Evolutionary conservation across 2,888 invertebrate genomes (phyloP).

Genomic region (Ischnus inquisitorius): DNA sequence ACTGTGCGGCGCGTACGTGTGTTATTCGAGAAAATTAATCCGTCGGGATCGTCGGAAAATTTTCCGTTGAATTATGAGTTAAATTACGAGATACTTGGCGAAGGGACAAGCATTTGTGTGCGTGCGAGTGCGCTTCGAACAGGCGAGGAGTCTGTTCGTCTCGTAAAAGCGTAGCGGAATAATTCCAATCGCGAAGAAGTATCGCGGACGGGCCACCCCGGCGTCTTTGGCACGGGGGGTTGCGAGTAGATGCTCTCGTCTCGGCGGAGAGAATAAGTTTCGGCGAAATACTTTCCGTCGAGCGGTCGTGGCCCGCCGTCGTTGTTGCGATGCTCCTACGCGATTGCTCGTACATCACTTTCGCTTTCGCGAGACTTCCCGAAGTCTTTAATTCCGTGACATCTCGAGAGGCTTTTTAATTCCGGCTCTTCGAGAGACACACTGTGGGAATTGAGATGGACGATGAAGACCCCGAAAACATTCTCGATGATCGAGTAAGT

Average conservation of each 20-base stretch:
- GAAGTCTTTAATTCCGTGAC: constrained; percentile 58
- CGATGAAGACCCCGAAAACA: constrained; percentile 21
- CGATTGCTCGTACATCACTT: constrained; percentile 61
- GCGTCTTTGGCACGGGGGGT: constrained; percentile 17
- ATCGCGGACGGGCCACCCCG: neutral
- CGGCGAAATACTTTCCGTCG: constrained; percentile 48
- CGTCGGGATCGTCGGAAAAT: constrained; percentile 63
- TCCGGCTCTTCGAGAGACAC: constrained; percentile 29
- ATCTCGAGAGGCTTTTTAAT: constrained; percentile 34
- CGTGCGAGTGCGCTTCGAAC: neutral
- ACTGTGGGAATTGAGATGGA: constrained; percentile 35
- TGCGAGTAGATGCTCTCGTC: neutral
- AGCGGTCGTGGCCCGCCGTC: constrained; percentile 4
- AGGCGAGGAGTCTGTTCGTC: constrained; percentile 12
- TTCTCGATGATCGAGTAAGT: neutral
- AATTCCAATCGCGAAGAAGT: constrained; percentile 58
- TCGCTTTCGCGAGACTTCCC: constrained; percentile 23
- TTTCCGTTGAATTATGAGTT: constrained; percentile 63
- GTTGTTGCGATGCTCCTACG: neutral
- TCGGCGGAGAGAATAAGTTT: constrained; percentile 55
- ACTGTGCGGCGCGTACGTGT: constrained; percentile 37
- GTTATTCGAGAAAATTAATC: constrained; percentile 73
- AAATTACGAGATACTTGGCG: constrained; percentile 54
- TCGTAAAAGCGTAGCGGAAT: constrained; percentile 53
- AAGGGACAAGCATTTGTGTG: neutral